These are phyloP conservation scores for Alsophila aescularia DNA, from an alignment of 2,888 invertebrate species.

Conservation along the genomic window DNA sequence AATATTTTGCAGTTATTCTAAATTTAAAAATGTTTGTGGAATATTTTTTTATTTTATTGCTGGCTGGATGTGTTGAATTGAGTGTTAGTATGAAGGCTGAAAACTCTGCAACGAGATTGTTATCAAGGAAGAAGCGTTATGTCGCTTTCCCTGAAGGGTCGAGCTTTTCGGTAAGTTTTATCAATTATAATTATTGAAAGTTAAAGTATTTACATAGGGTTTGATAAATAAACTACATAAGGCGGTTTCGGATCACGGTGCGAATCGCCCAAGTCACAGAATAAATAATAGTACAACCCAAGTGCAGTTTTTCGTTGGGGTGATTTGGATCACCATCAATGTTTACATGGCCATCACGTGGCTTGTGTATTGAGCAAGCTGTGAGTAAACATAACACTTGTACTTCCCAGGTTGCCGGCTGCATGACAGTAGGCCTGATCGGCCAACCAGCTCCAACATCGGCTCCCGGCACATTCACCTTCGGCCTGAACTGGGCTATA, in stretches of 20 bases:
- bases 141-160: constrained; percentile 90
- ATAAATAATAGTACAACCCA: too few relatives aligned
- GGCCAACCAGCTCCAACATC: constrained; percentile 82
- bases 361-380: too few relatives aligned
- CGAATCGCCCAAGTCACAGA: too few relatives aligned
- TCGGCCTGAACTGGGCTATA: constrained; percentile 89
- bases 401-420: constrained; percentile 78
- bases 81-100: constrained; percentile 32
- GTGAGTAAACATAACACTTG: not conserved
- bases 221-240: too few relatives aligned
- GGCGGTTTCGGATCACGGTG: too few relatives aligned
- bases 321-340: too few relatives aligned
- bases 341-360: too few relatives aligned
- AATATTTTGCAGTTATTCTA: constrained; percentile 13
- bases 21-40: constrained; percentile 26
- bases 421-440: constrained; percentile 84
- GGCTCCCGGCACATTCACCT: constrained; percentile 83
- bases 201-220: too few relatives aligned
- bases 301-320: too few relatives aligned
- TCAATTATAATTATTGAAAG: not conserved
- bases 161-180: constrained; percentile 86
- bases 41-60: constrained; percentile 26
- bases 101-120: constrained; percentile 51
- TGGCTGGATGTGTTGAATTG: constrained; percentile 41
- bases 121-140: constrained; percentile 86